Conservation (phyloP, 2,113 vertebrate genomes). For the Tympanuchus pallidicinctus region DNA sequence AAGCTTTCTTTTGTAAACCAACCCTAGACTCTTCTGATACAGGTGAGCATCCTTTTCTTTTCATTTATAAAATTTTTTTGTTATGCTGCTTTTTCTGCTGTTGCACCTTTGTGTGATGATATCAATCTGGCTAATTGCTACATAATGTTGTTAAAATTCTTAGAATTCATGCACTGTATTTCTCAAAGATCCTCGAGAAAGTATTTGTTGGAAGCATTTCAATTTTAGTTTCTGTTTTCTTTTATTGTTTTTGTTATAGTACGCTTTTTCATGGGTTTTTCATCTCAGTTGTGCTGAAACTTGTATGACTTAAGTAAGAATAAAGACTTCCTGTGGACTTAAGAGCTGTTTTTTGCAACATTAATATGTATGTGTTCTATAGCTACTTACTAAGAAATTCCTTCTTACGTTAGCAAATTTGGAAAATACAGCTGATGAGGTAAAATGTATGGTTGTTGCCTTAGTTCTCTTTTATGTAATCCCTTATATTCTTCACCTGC, state of each 20-base stretch:
- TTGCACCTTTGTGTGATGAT: no score
- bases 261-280: not conserved
- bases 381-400: not conserved
- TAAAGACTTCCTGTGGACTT: not conserved
- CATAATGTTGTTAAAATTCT: not conserved
- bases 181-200: not conserved
- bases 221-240: not conserved
- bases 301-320: not conserved
- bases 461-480: not conserved
- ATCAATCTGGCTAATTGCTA: no score
- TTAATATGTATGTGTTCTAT: not conserved
- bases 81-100: no score
- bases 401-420: not conserved
- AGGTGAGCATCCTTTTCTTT: no score
- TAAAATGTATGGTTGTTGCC: not conserved
- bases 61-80: no score
- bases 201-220: not conserved
- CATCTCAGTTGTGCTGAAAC: not conserved
- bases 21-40: no score
- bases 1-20: no score
- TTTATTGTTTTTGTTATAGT: not conserved
- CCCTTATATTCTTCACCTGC: not conserved
- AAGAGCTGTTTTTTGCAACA: not conserved
- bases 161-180: not conserved
- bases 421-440: not conserved